These are phyloP conservation scores for Brachyhypopomus gauderio DNA, from an alignment of 2,113 vertebrate genomes.

Conservation along the genomic window DNA sequence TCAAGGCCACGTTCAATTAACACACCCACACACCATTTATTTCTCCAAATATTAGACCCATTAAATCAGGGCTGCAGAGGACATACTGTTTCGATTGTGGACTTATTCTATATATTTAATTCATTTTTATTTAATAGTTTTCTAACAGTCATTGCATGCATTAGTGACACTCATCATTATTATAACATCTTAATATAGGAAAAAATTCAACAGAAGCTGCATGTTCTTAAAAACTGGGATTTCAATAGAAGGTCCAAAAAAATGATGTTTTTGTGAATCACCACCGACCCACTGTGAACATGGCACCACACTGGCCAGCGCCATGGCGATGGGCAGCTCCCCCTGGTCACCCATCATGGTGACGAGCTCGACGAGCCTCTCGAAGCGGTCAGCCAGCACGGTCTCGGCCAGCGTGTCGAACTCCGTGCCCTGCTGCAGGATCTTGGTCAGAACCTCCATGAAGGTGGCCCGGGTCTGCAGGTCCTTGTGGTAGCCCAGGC, in stretches of 20 bases:
- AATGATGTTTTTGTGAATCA: neutral
- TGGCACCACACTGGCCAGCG: slow-evolving; percentile 95
- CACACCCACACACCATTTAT: neutral
- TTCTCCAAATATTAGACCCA: too few species aligned
- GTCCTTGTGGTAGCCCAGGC: slow-evolving; percentile 95
- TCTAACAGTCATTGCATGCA: too few species aligned
- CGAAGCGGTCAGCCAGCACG: slow-evolving; percentile 92
- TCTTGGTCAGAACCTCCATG: slow-evolving; percentile 98
- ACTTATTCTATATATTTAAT: too few species aligned
- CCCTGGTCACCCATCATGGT: slow-evolving; percentile 99
- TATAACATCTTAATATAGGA: too few species aligned
- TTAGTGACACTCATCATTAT: too few species aligned
- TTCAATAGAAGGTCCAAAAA: too few species aligned
- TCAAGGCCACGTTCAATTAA: too few species aligned
- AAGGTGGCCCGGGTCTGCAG: slow-evolving; percentile 96
- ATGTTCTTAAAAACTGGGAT: too few species aligned
- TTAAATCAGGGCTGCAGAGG: too few species aligned
- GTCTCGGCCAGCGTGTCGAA: slow-evolving; percentile 96
- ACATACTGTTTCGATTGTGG: too few species aligned
- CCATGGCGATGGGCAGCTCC: slow-evolving; percentile 97
- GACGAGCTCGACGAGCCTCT: slow-evolving; percentile 93
- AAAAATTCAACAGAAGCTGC: too few species aligned
- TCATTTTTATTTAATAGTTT: too few species aligned
- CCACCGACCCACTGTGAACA: slow-evolving; percentile 94
- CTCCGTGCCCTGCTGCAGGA: slow-evolving; percentile 97